Percentiles rank a stretch among this genome's conserved stretches.
phyloP scores from a whole-genome alignment of 2,888 invertebrate species.

The Hirtodrosophila confusa region DNA sequence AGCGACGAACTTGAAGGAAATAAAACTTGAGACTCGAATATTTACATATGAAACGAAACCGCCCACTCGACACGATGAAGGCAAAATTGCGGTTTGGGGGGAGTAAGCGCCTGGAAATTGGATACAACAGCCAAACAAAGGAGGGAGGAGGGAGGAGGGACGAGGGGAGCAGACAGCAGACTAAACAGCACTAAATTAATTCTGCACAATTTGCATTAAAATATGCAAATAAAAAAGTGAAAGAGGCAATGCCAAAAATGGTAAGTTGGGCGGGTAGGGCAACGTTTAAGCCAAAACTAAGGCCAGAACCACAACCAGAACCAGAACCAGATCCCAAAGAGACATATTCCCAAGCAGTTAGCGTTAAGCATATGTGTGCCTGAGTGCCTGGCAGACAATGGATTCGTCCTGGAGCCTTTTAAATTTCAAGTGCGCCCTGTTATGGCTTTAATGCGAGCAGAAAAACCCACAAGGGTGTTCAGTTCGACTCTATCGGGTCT shows the following conservation, averaged over 20 bases:
- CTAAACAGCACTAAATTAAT: slow-evolving; percentile 80
- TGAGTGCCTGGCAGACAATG: slow-evolving; percentile 63
- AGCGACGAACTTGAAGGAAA: slow-evolving; percentile 69
- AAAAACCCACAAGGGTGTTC: slow-evolving; percentile 19
- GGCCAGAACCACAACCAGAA: slow-evolving; percentile 15
- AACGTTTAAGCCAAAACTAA: slow-evolving; percentile 66
- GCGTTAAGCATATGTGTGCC: slow-evolving; percentile 74
- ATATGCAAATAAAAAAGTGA: slow-evolving; percentile 78
- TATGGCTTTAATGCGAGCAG: slow-evolving; percentile 45
- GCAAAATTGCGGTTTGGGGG: slow-evolving; percentile 36
- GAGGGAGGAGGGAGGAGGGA: too few relatives aligned
- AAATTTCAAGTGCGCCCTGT: slow-evolving; percentile 47
- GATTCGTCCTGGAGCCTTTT: slow-evolving; percentile 33
- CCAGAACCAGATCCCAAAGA: slow-evolving; percentile 4
- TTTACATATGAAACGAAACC: slow-evolving; percentile 78
- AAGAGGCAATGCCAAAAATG: slow-evolving; percentile 40
- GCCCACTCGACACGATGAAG: slow-evolving; percentile 64
- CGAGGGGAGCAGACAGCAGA: slow-evolving; percentile 48
- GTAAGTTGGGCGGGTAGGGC: background rate
- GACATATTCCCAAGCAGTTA: slow-evolving; percentile 58
- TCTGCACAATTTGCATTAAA: slow-evolving; percentile 81
- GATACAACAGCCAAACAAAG: background rate
- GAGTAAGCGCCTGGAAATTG: slow-evolving; percentile 17
- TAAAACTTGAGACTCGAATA: slow-evolving; percentile 75
- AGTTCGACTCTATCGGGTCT: slow-evolving; percentile 48